These are phyloP conservation scores for Crotophaga sulcirostris DNA, from an alignment of 2,113 vertebrate genomes.

Conservation along the genomic window DNA sequence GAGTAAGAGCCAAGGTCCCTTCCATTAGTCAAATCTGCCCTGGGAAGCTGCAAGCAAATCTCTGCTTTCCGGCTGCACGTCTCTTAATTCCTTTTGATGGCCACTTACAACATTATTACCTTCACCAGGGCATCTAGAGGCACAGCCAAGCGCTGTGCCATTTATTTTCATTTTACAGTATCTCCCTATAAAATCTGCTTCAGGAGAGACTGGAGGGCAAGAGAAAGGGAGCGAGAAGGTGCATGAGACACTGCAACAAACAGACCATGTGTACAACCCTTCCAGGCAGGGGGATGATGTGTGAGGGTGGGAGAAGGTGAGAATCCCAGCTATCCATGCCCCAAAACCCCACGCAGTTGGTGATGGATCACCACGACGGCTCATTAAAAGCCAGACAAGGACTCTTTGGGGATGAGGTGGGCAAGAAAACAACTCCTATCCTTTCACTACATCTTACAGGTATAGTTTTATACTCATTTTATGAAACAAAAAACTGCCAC, in stretches of 20 bases:
- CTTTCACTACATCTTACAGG: neutral
- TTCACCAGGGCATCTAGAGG: constrained; percentile 65
- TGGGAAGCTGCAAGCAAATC: constrained; percentile 64
- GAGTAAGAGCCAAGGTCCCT: constrained; percentile 52
- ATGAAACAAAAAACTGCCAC: rapidly evolving
- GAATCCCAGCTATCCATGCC: rapidly evolving
- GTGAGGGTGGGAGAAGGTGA: rapidly evolving
- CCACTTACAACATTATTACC: constrained; percentile 72
- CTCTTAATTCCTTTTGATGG: constrained; percentile 73
- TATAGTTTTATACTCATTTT: rapidly evolving
- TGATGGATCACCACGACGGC: rapidly evolving
- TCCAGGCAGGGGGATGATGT: rapidly evolving
- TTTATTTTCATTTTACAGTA: constrained; percentile 45
- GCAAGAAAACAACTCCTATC: neutral
- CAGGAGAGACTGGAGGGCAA: neutral
- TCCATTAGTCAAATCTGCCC: constrained; percentile 67
- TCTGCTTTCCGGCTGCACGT: constrained; percentile 63
- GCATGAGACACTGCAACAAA: neutral
- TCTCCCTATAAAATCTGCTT: constrained; percentile 46
- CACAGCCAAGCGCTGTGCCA: constrained; percentile 40
- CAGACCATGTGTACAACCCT: rapidly evolving
- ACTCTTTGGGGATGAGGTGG: no score
- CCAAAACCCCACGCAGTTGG: neutral
- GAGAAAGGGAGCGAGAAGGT: neutral
- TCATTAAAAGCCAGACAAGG: neutral